Conservation (phyloP, 2,797 vertebrate species). For the Tachyglossus aculeatus region DNA sequence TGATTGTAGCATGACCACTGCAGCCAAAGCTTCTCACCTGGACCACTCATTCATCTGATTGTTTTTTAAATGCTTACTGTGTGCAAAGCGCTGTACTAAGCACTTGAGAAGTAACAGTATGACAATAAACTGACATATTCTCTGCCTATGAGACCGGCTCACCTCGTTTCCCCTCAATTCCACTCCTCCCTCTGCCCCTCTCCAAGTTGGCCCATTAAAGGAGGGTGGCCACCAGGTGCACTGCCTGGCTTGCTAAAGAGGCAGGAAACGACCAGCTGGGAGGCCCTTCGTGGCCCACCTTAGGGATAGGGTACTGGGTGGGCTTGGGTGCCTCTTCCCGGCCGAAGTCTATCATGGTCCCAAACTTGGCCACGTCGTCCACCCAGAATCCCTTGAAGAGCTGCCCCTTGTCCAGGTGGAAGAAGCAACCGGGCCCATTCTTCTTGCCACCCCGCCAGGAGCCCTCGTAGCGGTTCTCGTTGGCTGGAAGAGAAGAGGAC, state of each 20-base stretch:
- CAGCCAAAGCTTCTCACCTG: too few relatives aligned
- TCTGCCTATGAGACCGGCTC: too few relatives aligned
- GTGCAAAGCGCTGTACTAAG: too few relatives aligned
- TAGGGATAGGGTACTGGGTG: constrained; percentile 83
- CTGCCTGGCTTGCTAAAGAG: not conserved
- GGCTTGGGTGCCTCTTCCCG: constrained; percentile 74
- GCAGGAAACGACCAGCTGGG: not conserved
- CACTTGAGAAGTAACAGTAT: too few relatives aligned
- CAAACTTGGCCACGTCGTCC: constrained; percentile 83
- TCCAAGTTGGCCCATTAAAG: accelerated
- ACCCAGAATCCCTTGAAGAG: constrained; percentile 89
- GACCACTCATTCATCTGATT: too few relatives aligned
- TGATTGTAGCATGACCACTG: too few relatives aligned
- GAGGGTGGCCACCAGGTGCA: not conserved
- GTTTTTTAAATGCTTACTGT: too few relatives aligned
- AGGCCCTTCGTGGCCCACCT: constrained; percentile 72
- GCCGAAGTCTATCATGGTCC: constrained; percentile 81
- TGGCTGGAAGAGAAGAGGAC: constrained; percentile 69
- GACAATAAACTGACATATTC: too few relatives aligned
- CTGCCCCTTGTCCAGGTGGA: constrained; percentile 82
- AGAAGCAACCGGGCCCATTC: constrained; percentile 83
- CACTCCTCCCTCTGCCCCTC: not conserved
- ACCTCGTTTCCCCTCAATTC: too few relatives aligned
- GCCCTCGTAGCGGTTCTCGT: constrained; percentile 87
- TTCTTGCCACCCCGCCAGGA: constrained; percentile 86